phyloP scores from a whole-genome alignment of 2,797 vertebrate species.

The Acestrorhynchus altus region DNA sequence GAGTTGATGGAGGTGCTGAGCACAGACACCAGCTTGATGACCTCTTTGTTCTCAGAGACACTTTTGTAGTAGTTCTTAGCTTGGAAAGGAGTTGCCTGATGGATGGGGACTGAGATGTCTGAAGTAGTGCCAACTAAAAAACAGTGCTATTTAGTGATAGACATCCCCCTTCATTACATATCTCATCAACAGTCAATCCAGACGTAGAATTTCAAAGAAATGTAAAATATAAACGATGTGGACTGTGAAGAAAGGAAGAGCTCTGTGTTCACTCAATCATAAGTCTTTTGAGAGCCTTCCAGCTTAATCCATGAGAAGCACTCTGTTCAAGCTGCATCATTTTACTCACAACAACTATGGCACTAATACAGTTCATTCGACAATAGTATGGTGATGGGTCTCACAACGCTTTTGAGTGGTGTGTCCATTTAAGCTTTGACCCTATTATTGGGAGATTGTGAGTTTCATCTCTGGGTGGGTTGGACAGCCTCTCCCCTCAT shows the following conservation, averaged over 20 bases:
- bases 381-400: too few relatives aligned
- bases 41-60: slow-evolving; percentile 94
- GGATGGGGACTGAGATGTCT: slow-evolving; percentile 79
- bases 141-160: background rate
- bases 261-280: too few relatives aligned
- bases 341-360: too few relatives aligned
- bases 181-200: background rate
- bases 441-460: too few relatives aligned
- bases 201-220: too few relatives aligned
- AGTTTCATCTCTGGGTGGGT: too few relatives aligned
- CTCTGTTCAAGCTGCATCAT: too few relatives aligned
- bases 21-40: slow-evolving; percentile 90
- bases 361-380: too few relatives aligned
- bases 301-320: too few relatives aligned
- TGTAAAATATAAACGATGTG: background rate
- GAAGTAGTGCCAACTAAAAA: slow-evolving; percentile 79
- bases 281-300: slow-evolving; percentile 4
- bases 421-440: too few relatives aligned
- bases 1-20: slow-evolving; percentile 89
- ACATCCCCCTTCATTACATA: background rate
- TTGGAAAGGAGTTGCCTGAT: slow-evolving; percentile 77
- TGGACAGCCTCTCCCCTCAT: too few relatives aligned
- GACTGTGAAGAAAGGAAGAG: background rate
- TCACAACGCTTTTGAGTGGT: too few relatives aligned
- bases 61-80: slow-evolving; percentile 87